Base-by-base conservation (phyloP, 2,888 invertebrate genomes). In the Drosophila nigricruria region DNA sequence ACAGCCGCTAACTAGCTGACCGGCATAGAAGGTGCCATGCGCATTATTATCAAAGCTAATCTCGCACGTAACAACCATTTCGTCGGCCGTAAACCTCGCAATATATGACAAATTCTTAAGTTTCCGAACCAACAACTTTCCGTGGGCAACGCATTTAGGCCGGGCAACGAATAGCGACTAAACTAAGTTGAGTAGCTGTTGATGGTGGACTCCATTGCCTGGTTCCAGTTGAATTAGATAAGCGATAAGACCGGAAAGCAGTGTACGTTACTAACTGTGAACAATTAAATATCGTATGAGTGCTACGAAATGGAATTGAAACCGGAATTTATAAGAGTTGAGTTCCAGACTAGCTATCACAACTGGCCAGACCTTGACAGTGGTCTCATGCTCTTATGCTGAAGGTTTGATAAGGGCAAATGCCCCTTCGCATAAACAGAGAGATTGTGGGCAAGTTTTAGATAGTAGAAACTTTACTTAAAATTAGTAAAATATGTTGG, bases 31-130 rank as follows among this genome's bases (percentile, higher is more conserved):
- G 8, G 90, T 91, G 40, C 90, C 91, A 32, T 86, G 68, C 18
- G 77, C 78, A 77, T 92, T 93, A 50, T 92, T 82, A 70, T 93
- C 92, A 57, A 93, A 93, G 66, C 85, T 83, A 32, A 93, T 92
- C 73, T 91, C 91, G 70, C 92, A 92, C 65, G 79, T 88, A 47
- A 92, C 90, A 52, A 91, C 92, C 92, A 92, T 92, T 82, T 80
- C 81, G 30, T 42, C 9, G 36, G 34, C 30, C 49, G 27, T 25
- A 34, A 63, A 38, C 16, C 18, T 20, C 52, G n/a, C 32, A 42
- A 30, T 36, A 6, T 32, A 20, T 14, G 12, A 30, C n/a, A 32
- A 54, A 61, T 65, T 45, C 56, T 16, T 50, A 60, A 66, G 9
- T 45, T 27, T 40, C 14, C 27, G 27, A 47, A 12, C 6, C 27